Conservation (phyloP, 2,113 vertebrate species). For the Protomyctophum bolini region DNA sequence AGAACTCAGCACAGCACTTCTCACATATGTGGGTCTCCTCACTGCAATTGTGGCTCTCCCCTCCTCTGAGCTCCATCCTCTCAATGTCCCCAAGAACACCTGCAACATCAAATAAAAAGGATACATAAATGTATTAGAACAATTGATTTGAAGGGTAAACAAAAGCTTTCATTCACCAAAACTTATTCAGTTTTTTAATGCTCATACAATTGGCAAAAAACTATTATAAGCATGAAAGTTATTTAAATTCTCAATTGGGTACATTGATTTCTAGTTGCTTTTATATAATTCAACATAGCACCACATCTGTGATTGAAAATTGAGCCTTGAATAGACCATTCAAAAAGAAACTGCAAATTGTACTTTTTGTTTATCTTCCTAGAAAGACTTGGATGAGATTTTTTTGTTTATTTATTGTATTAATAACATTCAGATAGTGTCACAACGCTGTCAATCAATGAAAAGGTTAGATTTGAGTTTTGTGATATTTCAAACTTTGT, state of each 20-base stretch:
- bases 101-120: constrained; percentile 52
- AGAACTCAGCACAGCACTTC: constrained; percentile 92
- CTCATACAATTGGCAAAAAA: too few species aligned
- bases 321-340: constrained; percentile 72
- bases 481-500: neutral
- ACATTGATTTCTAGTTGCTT: constrained; percentile 88
- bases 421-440: neutral
- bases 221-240: too few species aligned
- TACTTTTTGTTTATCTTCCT: neutral
- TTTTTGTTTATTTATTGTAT: too few species aligned
- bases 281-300: constrained; percentile 79
- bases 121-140: constrained; percentile 10
- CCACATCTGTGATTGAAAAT: constrained; percentile 82
- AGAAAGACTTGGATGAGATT: too few species aligned
- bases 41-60: constrained; percentile 79
- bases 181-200: too few species aligned
- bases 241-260: constrained; percentile 81
- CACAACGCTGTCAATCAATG: neutral
- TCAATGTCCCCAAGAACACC: constrained; percentile 78
- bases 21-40: constrained; percentile 90
- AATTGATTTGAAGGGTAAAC: constrained; percentile 69
- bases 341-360: neutral
- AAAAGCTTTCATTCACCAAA: constrained; percentile 49
- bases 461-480: neutral
- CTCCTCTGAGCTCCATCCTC: constrained; percentile 78